Percentiles rank a stretch among this genome's conserved stretches.
Conservation (phyloP, 2,888 invertebrate species). For the Operophtera brumata region DNA sequence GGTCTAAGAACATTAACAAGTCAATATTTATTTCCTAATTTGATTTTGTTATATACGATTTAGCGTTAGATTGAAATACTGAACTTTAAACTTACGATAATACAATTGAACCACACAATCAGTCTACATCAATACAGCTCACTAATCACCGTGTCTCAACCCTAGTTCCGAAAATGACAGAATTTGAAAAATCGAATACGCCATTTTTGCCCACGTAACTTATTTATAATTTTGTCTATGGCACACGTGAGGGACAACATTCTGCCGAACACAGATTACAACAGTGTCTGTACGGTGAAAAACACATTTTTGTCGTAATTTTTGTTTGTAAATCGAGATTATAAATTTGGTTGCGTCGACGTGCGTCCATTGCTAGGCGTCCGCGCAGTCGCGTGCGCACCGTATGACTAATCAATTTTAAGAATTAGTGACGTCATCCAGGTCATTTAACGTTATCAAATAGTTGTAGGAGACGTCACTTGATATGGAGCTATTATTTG, state of each 20-base stretch:
- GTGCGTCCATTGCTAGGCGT: constrained; percentile 36
- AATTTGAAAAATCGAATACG: neutral
- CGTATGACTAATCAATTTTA: constrained; percentile 39
- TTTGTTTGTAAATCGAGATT: neutral
- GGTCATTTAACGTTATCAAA: neutral
- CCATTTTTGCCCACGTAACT: neutral
- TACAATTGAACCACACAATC: neutral
- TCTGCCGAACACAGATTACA: neutral
- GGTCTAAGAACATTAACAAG: too few species aligned
- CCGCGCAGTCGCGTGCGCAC: constrained; percentile 23
- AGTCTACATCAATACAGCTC: neutral
- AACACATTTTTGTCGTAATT: neutral
- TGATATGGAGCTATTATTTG: too few species aligned
- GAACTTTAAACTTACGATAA: neutral
- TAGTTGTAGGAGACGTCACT: too few species aligned
- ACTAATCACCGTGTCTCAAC: neutral
- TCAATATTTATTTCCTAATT: too few species aligned
- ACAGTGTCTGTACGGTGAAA: neutral
- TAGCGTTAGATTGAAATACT: neutral
- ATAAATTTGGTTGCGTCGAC: constrained; percentile 10
- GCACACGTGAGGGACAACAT: neutral
- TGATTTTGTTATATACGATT: too few species aligned
- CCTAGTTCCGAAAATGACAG: neutral
- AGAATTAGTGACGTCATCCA: constrained; percentile 27
- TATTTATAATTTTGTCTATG: neutral